phyloP scores from a whole-genome alignment of 1,140 invertebrate genomes.

The Drosophila erecta region DNA sequence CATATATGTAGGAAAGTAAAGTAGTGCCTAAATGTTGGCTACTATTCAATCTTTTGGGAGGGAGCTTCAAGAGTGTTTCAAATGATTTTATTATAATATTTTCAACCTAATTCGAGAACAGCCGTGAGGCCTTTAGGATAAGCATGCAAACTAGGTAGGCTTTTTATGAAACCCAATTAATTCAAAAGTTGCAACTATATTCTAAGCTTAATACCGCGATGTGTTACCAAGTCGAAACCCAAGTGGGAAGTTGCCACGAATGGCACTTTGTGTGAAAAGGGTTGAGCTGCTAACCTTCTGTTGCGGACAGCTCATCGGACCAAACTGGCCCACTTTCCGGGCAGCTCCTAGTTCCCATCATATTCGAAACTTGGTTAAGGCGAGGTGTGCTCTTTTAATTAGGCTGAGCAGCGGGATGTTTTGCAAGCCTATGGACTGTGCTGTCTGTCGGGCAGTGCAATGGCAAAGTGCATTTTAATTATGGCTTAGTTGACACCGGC shows the following conservation, averaged over 20 bases:
- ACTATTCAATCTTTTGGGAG: no score
- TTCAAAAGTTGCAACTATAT: no score
- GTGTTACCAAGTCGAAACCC: not conserved
- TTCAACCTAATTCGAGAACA: no score
- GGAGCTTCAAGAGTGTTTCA: no score
- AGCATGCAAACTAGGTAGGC: not conserved
- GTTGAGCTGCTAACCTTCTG: conserved; percentile 15
- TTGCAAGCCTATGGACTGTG: conserved; percentile 47
- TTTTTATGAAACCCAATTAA: not conserved
- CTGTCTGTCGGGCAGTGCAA: conserved; percentile 30
- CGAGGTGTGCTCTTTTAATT: conserved; percentile 67
- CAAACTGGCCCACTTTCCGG: conserved; percentile 61
- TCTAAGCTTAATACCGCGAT: no score
- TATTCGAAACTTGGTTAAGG: conserved; percentile 11
- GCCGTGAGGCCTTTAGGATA: not conserved
- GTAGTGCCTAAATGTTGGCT: no score
- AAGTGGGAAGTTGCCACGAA: not conserved
- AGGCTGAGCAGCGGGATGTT: conserved; percentile 53
- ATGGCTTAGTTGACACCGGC: conserved; percentile 56
- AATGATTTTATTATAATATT: no score
- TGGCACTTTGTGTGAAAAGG: conserved; percentile 12
- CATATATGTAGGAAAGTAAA: no score
- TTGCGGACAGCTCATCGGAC: conserved; percentile 8
- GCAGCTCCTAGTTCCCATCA: conserved; percentile 33
- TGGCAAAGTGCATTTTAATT: conserved; percentile 78